phyloP scores from a whole-genome alignment of 2,888 invertebrate genomes.

The Volucella inanis region DNA sequence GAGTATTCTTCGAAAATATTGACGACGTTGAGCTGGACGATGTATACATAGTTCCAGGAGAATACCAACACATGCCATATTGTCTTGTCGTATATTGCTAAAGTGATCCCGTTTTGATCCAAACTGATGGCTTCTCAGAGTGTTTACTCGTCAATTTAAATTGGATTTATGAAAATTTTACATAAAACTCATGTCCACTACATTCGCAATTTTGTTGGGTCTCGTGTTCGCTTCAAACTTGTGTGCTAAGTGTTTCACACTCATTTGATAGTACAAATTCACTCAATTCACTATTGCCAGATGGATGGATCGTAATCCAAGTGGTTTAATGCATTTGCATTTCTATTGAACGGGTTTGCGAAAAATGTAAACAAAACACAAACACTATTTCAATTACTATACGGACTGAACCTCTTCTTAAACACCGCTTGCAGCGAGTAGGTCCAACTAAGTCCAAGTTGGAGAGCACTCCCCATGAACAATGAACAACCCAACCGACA shows the following conservation, averaged over 20 bases:
- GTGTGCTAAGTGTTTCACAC: too few relatives aligned
- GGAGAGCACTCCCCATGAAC: conserved; percentile 22
- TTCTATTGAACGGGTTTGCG: conserved; percentile 30
- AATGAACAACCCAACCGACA: background rate
- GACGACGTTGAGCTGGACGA: too few relatives aligned
- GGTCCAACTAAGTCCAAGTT: conserved; percentile 6
- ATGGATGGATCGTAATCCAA: conserved; percentile 5
- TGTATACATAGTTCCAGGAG: too few relatives aligned
- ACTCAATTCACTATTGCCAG: conserved; percentile 8
- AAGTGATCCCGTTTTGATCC: too few relatives aligned
- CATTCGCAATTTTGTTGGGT: background rate
- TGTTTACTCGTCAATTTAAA: too few relatives aligned
- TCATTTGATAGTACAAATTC: background rate
- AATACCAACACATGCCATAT: too few relatives aligned
- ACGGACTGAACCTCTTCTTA: conserved; percentile 58
- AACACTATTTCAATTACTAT: conserved; percentile 46
- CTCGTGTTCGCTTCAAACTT: background rate
- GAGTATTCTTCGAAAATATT: too few relatives aligned
- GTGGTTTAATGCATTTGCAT: background rate
- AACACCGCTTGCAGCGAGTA: background rate
- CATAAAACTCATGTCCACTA: background rate
- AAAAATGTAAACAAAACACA: conserved; percentile 67
- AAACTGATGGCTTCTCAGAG: too few relatives aligned
- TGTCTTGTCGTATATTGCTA: too few relatives aligned
- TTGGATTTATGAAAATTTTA: background rate